phyloP scores from a whole-genome alignment of 2,888 invertebrate genomes.

The Drosophila silvestris region DNA sequence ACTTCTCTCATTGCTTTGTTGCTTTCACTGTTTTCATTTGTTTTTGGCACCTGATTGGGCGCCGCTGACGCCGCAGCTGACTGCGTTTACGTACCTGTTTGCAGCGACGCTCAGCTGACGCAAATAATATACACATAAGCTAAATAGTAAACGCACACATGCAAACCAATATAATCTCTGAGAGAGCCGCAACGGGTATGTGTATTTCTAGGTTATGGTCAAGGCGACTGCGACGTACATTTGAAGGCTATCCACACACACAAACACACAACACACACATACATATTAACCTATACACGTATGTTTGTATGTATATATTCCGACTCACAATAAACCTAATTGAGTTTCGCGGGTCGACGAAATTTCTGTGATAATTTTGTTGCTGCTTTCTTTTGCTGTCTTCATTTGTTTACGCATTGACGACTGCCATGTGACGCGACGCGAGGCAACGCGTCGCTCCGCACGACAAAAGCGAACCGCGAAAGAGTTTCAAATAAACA shows the following conservation, averaged over 20 bases:
- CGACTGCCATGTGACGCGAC: constrained; percentile 29
- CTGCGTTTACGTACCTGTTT: constrained; percentile 49
- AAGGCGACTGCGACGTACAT: constrained; percentile 65
- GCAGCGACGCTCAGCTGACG: constrained; percentile 49
- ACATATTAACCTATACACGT: constrained; percentile 6
- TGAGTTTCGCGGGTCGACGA: constrained; percentile 27
- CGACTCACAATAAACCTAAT: constrained; percentile 31
- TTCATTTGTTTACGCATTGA: constrained; percentile 68
- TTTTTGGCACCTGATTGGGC: constrained; percentile 61
- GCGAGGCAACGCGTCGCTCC: constrained; percentile 8
- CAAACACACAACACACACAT: constrained; percentile 21
- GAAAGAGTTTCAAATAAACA: constrained; percentile 40
- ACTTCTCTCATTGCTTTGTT: constrained; percentile 27
- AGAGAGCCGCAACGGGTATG: constrained; percentile 31
- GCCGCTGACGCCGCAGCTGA: constrained; percentile 18
- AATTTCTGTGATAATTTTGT: constrained; percentile 49
- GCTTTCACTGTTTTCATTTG: constrained; percentile 47
- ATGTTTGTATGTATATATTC: constrained; percentile 1
- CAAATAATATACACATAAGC: constrained; percentile 24
- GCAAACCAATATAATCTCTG: constrained; percentile 20
- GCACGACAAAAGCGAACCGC: constrained; percentile 19
- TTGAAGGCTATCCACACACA: constrained; percentile 65
- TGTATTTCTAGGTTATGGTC: constrained; percentile 76
- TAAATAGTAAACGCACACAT: constrained; percentile 2
- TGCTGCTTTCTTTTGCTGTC: constrained; percentile 55